These are phyloP conservation scores for Panulirus ornatus DNA, from an alignment of 1,140 invertebrate genomes.

Conservation along the genomic window DNA sequence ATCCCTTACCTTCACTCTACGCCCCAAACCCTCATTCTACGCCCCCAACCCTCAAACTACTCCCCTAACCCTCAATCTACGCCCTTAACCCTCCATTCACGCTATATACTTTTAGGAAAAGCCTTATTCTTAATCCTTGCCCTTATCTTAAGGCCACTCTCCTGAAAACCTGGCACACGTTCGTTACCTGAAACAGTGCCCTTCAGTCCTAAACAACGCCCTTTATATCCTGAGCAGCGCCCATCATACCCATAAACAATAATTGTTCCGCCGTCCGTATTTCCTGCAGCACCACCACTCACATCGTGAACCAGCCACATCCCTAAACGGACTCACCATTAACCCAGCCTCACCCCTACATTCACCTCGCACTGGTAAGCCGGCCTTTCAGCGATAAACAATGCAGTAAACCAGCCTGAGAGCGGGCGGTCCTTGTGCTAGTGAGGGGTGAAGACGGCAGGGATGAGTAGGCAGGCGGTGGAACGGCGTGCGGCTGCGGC, in stretches of 20 bases:
- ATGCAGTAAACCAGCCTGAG: no score
- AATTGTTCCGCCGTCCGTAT: neutral
- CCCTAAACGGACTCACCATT: neutral
- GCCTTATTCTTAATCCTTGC: neutral
- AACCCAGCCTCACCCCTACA: neutral
- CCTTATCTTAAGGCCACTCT: neutral
- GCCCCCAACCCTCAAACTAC: no score
- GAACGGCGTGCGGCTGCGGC: slow-evolving; percentile 21
- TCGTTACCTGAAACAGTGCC: no score
- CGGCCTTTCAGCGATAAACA: neutral
- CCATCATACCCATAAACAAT: neutral
- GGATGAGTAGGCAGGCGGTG: slow-evolving; percentile 35
- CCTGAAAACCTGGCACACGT: no score
- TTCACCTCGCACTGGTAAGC: neutral
- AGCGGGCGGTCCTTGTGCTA: no score
- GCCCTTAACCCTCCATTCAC: no score
- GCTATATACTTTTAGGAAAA: no score
- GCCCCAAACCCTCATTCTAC: no score
- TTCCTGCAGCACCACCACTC: neutral
- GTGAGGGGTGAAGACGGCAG: no score
- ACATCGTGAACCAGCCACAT: neutral
- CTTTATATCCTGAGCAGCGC: neutral
- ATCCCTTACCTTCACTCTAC: no score
- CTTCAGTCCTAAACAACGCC: neutral
- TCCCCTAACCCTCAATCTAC: no score